phyloP scores from a whole-genome alignment of 2,888 invertebrate species.

The Philhelius pedissequus region DNA sequence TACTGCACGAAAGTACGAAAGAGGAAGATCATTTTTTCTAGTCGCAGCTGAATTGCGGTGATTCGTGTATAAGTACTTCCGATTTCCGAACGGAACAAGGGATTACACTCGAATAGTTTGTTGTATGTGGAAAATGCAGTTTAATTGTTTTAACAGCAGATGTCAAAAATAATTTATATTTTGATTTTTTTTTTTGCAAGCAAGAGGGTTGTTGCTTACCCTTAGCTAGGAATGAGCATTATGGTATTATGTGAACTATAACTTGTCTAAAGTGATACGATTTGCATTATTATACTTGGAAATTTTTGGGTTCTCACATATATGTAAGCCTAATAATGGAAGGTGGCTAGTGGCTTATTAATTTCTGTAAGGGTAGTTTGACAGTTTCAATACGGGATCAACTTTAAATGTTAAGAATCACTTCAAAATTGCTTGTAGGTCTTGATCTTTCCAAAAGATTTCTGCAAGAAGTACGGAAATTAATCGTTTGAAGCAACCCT shows the following conservation, averaged over 20 bases:
- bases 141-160: slow-evolving; percentile 63
- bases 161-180: slow-evolving; percentile 37
- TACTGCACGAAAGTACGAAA: background rate
- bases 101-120: background rate
- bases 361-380: no score
- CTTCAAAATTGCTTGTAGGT: no score
- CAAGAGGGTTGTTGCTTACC: background rate
- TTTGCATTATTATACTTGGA: background rate
- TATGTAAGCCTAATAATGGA: no score
- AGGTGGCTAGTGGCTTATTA: no score
- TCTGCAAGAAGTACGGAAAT: no score
- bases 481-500: no score
- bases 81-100: background rate
- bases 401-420: no score
- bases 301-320: no score
- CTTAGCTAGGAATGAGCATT: background rate
- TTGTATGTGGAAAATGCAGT: slow-evolving; percentile 29
- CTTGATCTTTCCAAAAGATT: no score
- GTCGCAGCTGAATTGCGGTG: slow-evolving; percentile 57
- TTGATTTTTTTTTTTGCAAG: background rate
- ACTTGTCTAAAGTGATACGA: background rate
- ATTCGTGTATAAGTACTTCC: slow-evolving; percentile 38
- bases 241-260: background rate
- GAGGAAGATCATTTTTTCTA: slow-evolving; percentile 19
- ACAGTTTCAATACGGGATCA: no score